Conservation (phyloP, 1,140 invertebrate genomes). For the Anastrepha ludens region DNA sequence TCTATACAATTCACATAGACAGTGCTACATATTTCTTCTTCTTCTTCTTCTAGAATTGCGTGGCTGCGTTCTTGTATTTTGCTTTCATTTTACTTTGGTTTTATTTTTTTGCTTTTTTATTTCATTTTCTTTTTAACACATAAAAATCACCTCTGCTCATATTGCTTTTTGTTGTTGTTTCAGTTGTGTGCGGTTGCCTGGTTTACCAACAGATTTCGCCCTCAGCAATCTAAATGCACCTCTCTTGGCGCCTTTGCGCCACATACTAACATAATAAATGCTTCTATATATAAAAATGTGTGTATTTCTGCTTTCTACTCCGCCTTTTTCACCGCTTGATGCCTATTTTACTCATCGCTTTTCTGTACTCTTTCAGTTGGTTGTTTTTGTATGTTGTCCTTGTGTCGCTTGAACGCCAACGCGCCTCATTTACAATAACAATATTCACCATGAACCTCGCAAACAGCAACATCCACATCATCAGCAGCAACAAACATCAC, state of each 20-base stretch:
- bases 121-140: no score
- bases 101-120: no score
- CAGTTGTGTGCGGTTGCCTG: conserved; percentile 30
- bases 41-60: not conserved
- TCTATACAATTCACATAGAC: not conserved
- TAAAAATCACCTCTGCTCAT: not conserved
- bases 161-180: conserved; percentile 2
- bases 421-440: not conserved
- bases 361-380: not conserved
- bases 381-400: conserved; percentile 34
- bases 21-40: not conserved
- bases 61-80: no score
- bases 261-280: not conserved
- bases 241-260: conserved; percentile 46
- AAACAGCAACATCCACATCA: not conserved
- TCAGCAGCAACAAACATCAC: not conserved
- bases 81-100: no score
- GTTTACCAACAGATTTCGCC: conserved; percentile 44
- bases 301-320: not conserved
- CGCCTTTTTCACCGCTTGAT: not conserved
- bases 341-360: not conserved
- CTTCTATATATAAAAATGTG: not conserved
- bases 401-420: conserved; percentile 33
- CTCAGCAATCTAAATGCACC: conserved; percentile 5
- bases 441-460: not conserved